Percentiles rank a stretch among this genome's conserved stretches.
Evolutionary conservation across 2,113 vertebrate species (phyloP).

Genomic region (Benthochromis sp.): DNA sequence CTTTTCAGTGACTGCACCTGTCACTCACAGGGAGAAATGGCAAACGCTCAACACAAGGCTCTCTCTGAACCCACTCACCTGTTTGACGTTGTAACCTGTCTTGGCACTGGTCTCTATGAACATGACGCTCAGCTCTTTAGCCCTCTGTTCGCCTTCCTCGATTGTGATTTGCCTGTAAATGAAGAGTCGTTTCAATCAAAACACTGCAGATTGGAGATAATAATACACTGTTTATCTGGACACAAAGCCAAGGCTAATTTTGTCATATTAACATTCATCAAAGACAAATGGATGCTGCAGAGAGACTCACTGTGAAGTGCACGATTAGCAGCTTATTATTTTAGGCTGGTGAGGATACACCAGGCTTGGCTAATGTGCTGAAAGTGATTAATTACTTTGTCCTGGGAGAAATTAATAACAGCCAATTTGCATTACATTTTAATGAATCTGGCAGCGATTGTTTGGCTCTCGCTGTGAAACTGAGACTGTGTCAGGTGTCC

Average conservation of each 20-base stretch:
- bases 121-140: slow-evolving; percentile 90
- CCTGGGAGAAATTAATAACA: slow-evolving; percentile 45
- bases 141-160: slow-evolving; percentile 85
- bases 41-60: neutral
- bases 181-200: neutral
- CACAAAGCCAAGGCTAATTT: neutral
- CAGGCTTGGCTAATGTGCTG: slow-evolving; percentile 28
- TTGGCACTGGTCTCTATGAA: slow-evolving; percentile 85
- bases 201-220: neutral
- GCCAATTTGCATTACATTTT: slow-evolving; percentile 35
- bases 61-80: slow-evolving; percentile 46
- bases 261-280: neutral
- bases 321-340: slow-evolving; percentile 1
- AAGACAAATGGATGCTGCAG: neutral
- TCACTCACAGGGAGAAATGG: neutral
- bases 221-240: neutral
- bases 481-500: slow-evolving; percentile 13
- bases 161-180: slow-evolving; percentile 84
- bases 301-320: neutral
- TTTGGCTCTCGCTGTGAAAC: neutral
- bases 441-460: slow-evolving; percentile 22
- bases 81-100: slow-evolving; percentile 77
- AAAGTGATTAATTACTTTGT: slow-evolving; percentile 44
- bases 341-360: neutral
- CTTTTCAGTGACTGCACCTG: neutral